phyloP scores from a whole-genome alignment of 2,888 invertebrate genomes.

The Melangyna quadrimaculata region DNA sequence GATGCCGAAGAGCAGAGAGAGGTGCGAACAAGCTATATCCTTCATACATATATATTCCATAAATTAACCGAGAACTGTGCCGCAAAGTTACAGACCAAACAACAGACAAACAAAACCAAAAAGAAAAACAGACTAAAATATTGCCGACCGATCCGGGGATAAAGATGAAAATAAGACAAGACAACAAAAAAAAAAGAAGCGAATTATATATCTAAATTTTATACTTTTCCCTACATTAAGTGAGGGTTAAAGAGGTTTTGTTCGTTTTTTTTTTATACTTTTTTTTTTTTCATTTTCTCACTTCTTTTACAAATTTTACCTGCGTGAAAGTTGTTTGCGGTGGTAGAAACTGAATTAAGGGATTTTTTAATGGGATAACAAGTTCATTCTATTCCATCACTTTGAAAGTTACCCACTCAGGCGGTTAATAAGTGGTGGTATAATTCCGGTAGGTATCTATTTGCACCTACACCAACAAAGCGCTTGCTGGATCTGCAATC shows the following conservation, averaged over 20 bases:
- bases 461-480: background rate
- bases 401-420: slow-evolving; percentile 63
- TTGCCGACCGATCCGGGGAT: background rate
- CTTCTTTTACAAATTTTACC: background rate
- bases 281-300: background rate
- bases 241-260: slow-evolving; percentile 15
- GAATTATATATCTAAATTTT: background rate
- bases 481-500: background rate
- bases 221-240: background rate
- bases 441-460: background rate
- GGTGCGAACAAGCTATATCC: slow-evolving; percentile 50
- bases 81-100: slow-evolving; percentile 3
- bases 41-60: slow-evolving; percentile 29
- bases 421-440: slow-evolving; percentile 49
- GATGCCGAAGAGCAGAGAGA: background rate
- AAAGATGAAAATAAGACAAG: background rate
- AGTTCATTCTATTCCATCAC: slow-evolving; percentile 59
- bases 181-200: background rate
- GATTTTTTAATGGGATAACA: slow-evolving; percentile 57
- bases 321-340: background rate
- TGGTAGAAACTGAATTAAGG: slow-evolving; percentile 52
- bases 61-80: slow-evolving; percentile 45
- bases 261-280: background rate
- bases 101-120: too few relatives aligned
- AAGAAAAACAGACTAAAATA: background rate